Evolutionary conservation across 2,797 vertebrate species (phyloP), one percentile per base, ranked within the genome.

Genomic region (Labeo calbasu): DNA sequence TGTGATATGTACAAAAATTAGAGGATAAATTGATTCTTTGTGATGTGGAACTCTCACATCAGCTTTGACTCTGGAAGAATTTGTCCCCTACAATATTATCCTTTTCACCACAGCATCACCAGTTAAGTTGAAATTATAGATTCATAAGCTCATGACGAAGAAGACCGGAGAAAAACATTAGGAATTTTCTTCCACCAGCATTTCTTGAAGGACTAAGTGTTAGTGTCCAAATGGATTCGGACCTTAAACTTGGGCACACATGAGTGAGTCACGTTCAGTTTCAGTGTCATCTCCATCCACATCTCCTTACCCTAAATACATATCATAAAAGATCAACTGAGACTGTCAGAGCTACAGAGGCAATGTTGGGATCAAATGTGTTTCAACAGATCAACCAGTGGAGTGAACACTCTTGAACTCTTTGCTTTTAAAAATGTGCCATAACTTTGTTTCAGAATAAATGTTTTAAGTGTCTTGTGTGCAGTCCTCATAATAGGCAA

Each of bases 381-480:
- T 66, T 75, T 75, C 21, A 68, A 43, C 61, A 68, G 50, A 23
- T 40, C 43, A 71, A 40, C n/a, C 68, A 75, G 50, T 75, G 32
- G 19, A 75, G 61, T 65, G 13, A 65, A 77, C n/a, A 14, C 17
- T 46, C 32, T 76, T 13, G 53, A 76, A 78, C 57, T 79, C 55
- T 66, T 79, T 57, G 43, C 32, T 78, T 40, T 70, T 23, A 11
- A 79, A 51, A 36, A 84, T 43, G 83, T 84, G 83, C 83, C 83
- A 84, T 84, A 84, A 70, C 53, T 72, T 40, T 78, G 12, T 84
- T 79, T 79, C 68, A 23, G 28, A 84, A 79, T 84, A 72, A 72
- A 79, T 84, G 43, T 61, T 79, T 84, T 43, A 84, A 84, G 76
- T 84, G 83, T 79, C 68, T 63, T 84, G 68, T 81, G 78, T 71